These are phyloP conservation scores for Leptodactylus fallax DNA, from an alignment of 2,797 vertebrate genomes.

Conservation along the genomic window DNA sequence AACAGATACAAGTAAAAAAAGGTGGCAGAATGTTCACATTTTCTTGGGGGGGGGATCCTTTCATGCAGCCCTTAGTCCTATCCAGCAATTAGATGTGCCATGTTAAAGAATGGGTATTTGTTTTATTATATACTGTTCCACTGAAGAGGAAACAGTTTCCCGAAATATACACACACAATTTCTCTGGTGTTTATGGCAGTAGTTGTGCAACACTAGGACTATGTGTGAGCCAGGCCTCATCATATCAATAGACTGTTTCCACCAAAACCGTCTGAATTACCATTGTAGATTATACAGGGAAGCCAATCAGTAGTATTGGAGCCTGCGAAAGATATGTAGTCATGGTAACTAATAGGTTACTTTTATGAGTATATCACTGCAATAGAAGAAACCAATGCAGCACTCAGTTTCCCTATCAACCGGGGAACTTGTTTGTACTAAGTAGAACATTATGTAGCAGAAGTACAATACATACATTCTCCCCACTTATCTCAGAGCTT, in stretches of 20 bases:
- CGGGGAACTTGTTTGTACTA: conserved; percentile 23
- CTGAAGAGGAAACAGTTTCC: not conserved
- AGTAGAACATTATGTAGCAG: not conserved
- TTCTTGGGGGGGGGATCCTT: not conserved
- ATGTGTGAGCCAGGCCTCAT: not conserved
- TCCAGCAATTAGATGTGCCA: not conserved
- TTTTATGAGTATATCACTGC: conserved; percentile 68
- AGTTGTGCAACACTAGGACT: not conserved
- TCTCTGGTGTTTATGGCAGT: not conserved
- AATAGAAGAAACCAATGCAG: conserved; percentile 69
- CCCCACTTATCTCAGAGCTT: too few species aligned
- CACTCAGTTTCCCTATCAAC: conserved; percentile 39
- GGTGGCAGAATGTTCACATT: not conserved
- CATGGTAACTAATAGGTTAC: conserved; percentile 62
- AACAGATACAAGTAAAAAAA: not conserved
- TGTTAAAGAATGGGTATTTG: not conserved
- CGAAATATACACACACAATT: not conserved
- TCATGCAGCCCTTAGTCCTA: not conserved
- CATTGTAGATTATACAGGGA: conserved; percentile 47
- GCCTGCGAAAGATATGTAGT: conserved; percentile 49
- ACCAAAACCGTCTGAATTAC: not conserved
- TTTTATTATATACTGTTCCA: not conserved
- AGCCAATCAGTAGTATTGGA: not conserved
- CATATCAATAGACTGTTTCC: not conserved
- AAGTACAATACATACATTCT: not conserved